phyloP scores from a whole-genome alignment of 1,140 invertebrate species.

The Cydia splendana region DNA sequence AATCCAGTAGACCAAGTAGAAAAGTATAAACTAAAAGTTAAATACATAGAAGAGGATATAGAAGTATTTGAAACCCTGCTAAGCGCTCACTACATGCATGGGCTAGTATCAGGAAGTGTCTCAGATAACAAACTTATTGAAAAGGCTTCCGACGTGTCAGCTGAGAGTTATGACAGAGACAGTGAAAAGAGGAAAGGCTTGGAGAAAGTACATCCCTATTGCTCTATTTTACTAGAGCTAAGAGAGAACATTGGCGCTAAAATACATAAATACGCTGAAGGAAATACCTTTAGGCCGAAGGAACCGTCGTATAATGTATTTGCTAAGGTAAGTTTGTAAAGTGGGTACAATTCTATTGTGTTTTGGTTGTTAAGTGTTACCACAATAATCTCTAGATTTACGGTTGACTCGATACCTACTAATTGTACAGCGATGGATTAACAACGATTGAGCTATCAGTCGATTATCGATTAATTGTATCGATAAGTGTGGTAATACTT shows the following conservation, averaged over 20 bases:
- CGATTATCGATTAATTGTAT: no score
- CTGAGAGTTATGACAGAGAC: slow-evolving; percentile 45
- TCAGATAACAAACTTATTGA: slow-evolving; percentile 49
- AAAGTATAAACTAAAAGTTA: slow-evolving; percentile 84
- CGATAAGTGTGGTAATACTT: neutral
- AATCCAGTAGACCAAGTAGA: slow-evolving; percentile 86
- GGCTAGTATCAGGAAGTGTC: slow-evolving; percentile 64
- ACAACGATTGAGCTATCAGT: no score
- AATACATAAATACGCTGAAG: slow-evolving; percentile 65
- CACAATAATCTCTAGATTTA: no score
- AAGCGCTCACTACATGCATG: slow-evolving; percentile 67
- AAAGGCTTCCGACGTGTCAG: slow-evolving; percentile 49
- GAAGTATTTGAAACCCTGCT: slow-evolving; percentile 66
- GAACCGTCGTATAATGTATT: slow-evolving; percentile 64
- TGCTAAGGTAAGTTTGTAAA: slow-evolving; percentile 58
- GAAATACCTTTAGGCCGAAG: slow-evolving; percentile 68
- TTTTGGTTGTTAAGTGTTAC: no score
- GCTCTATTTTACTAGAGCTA: slow-evolving; percentile 55
- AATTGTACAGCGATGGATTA: no score
- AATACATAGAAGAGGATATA: slow-evolving; percentile 84
- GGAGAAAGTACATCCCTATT: slow-evolving; percentile 67
- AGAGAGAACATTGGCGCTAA: slow-evolving; percentile 54
- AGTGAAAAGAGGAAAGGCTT: slow-evolving; percentile 46
- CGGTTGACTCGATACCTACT: no score
- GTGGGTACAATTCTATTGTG: no score